Percentiles rank a stretch among this genome's conserved stretches.
These are phyloP conservation scores for Scomber scombrus DNA, from an alignment of 2,113 vertebrate species.

Conservation along the genomic window DNA sequence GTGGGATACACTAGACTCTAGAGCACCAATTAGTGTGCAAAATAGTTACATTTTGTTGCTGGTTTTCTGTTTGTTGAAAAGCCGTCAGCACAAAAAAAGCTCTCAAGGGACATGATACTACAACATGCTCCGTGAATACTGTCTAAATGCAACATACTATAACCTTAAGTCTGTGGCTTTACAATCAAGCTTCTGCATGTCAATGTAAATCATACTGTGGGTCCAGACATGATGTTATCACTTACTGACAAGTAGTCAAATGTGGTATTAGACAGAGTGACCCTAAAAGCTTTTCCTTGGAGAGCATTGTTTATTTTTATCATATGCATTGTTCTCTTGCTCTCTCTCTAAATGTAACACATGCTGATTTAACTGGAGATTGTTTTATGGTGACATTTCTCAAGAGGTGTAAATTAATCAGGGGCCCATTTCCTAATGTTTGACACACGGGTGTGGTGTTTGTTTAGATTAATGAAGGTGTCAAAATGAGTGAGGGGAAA, in stretches of 20 bases:
- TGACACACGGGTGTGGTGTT: not conserved
- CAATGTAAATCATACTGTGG: not conserved
- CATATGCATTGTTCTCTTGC: not conserved
- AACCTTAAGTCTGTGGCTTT: slow-evolving; percentile 1
- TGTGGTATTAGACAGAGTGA: no score
- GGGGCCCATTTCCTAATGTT: not conserved
- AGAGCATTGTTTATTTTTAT: not conserved
- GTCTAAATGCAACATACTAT: not conserved
- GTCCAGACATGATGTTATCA: no score
- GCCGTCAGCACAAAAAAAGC: slow-evolving; percentile 20
- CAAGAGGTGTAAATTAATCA: not conserved
- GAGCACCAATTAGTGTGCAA: slow-evolving; percentile 46
- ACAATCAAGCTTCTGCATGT: not conserved
- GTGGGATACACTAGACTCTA: not conserved
- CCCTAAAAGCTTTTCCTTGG: not conserved
- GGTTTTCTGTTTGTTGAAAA: slow-evolving; percentile 28
- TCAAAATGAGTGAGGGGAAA: not conserved
- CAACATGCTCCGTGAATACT: not conserved
- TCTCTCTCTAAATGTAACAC: slow-evolving; percentile 7
- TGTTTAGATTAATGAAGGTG: not conserved
- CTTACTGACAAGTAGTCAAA: no score
- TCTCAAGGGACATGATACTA: slow-evolving; percentile 8
- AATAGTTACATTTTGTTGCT: slow-evolving; percentile 31
- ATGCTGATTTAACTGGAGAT: not conserved
- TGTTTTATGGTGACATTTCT: slow-evolving; percentile 4